These are phyloP conservation scores for Apodemia hepburni DNA, from an alignment of 2,888 invertebrate species.

Conservation along the genomic window DNA sequence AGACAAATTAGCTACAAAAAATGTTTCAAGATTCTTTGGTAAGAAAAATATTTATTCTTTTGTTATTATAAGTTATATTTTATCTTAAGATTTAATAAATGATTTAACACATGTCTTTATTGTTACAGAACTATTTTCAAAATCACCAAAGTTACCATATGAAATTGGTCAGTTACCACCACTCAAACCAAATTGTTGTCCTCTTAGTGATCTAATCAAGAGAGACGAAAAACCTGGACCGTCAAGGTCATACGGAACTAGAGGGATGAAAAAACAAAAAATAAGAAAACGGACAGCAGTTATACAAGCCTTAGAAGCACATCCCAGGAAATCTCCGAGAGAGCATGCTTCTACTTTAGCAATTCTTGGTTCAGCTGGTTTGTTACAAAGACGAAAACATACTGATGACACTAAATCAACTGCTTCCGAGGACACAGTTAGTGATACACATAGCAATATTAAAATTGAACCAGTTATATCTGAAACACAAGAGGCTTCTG, in stretches of 20 bases:
- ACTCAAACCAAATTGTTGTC: conserved; percentile 78
- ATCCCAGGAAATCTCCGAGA: conserved; percentile 90
- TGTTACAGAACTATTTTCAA: conserved; percentile 76
- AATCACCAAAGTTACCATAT: conserved; percentile 86
- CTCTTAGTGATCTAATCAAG: conserved; percentile 67
- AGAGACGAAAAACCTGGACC: conserved; percentile 62
- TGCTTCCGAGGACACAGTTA: conserved; percentile 66
- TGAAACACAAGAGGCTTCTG: conserved; percentile 57
- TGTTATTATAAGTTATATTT: too few relatives aligned
- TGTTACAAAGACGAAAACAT: conserved; percentile 77
- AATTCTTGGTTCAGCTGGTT: conserved; percentile 83
- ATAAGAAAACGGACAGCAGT: conserved; percentile 54
- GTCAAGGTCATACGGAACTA: conserved; percentile 60
- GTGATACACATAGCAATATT: conserved; percentile 53
- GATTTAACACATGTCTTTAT: conserved; percentile 24
- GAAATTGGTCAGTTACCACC: conserved; percentile 85
- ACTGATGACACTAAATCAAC: conserved; percentile 66
- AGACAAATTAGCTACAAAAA: conserved; percentile 82
- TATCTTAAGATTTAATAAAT: not conserved
- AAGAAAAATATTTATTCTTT: conserved; percentile 43
- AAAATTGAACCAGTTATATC: conserved; percentile 53
- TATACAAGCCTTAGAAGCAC: conserved; percentile 64
- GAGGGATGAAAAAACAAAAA: conserved; percentile 63
- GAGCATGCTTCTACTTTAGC: conserved; percentile 94
- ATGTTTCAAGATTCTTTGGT: conserved; percentile 80